These are phyloP conservation scores for Psettodes erumei DNA, from an alignment of 2,113 vertebrate genomes.

Conservation along the genomic window DNA sequence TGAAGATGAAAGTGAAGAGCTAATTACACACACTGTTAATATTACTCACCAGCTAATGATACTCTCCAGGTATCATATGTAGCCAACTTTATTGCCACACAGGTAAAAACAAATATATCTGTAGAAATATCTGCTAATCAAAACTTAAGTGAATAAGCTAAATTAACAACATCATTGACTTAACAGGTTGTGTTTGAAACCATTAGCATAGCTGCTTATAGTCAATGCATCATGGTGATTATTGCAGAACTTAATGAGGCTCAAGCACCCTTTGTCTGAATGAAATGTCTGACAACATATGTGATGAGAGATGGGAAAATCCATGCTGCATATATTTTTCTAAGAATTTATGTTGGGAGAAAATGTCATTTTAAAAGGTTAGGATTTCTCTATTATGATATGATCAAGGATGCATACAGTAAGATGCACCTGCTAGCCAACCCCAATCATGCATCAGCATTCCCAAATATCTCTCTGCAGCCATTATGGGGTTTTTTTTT, in stretches of 20 bases:
- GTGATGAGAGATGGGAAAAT: not conserved
- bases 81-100: constrained; percentile 34
- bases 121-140: constrained; percentile 43
- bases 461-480: not conserved
- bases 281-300: constrained; percentile 21
- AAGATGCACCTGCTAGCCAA: not conserved
- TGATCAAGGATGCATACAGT: not conserved
- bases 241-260: constrained; percentile 46
- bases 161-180: constrained; percentile 56
- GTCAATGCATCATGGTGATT: constrained; percentile 57
- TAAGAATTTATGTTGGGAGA: not conserved
- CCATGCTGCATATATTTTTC: not conserved
- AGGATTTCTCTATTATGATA: not conserved
- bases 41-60: constrained; percentile 21
- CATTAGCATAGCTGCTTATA: constrained; percentile 51
- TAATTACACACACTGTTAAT: constrained; percentile 30
- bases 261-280: constrained; percentile 24
- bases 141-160: constrained; percentile 47
- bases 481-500: not conserved
- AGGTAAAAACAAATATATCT: constrained; percentile 37
- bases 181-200: constrained; percentile 44
- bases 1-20: constrained; percentile 6
- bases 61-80: constrained; percentile 19
- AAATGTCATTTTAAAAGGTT: constrained; percentile 12
- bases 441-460: not conserved